Percentiles rank a stretch among this genome's conserved stretches.
phyloP scores from a whole-genome alignment of 2,113 vertebrate genomes.

The mouse (Mus musculus) region DNA sequence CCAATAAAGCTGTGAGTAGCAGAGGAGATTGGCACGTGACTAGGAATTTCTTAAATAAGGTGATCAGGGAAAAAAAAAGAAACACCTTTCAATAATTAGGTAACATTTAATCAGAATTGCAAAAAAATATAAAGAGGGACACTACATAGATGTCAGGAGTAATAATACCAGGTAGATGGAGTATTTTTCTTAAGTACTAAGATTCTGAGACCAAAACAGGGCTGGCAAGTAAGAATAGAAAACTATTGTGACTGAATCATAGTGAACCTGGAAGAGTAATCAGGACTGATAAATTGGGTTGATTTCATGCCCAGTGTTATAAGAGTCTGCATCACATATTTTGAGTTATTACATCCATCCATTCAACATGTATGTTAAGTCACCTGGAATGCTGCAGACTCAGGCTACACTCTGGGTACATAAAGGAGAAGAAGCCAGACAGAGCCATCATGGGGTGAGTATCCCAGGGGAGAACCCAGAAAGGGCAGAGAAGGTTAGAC shows the following conservation, averaged over 20 bases:
- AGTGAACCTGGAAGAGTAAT: neutral
- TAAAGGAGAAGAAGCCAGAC: neutral
- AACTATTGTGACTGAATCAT: neutral
- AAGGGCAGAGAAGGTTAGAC: neutral
- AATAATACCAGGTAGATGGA: neutral
- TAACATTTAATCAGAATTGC: neutral
- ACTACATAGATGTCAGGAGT: neutral
- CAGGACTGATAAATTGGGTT: neutral
- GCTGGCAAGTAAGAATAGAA: neutral
- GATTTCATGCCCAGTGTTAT: neutral
- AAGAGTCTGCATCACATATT: neutral
- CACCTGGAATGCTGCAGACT: neutral
- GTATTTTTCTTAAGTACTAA: neutral
- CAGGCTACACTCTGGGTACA: too few relatives aligned
- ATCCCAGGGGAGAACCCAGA: neutral
- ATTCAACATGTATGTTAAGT: neutral
- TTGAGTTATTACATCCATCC: neutral
- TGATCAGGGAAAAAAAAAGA: neutral
- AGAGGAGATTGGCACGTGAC: neutral
- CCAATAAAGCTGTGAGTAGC: neutral
- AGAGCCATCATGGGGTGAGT: fast-evolving
- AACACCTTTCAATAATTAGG: neutral
- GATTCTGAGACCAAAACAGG: neutral
- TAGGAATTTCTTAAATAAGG: neutral
- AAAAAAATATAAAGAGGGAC: neutral